phyloP scores from a whole-genome alignment of 1,140 invertebrate genomes.

The Aporrectodea caliginosa region DNA sequence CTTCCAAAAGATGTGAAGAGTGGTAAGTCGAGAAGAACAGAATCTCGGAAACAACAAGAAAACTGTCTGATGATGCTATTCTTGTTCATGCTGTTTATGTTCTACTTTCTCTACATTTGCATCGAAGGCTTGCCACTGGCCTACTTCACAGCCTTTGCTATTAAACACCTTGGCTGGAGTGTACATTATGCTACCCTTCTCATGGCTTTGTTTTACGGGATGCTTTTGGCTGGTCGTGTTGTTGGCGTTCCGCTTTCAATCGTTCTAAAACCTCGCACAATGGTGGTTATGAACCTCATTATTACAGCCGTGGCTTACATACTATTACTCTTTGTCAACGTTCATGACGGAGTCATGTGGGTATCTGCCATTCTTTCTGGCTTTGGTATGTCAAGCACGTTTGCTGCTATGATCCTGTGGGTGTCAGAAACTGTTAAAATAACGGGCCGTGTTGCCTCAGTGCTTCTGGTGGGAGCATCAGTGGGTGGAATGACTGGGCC shows the following conservation, averaged over 20 bases:
- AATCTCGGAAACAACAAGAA: not conserved
- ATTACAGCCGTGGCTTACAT: not conserved
- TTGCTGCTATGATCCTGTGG: slow-evolving; percentile 16
- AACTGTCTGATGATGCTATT: not conserved
- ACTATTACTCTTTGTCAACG: not conserved
- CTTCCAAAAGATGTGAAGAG: not conserved
- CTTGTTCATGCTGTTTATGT: not conserved
- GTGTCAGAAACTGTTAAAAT: slow-evolving; percentile 8
- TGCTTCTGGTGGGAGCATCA: slow-evolving; percentile 9
- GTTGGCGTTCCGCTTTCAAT: not conserved
- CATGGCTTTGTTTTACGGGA: not conserved
- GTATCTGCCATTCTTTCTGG: not conserved
- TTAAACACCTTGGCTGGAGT: slow-evolving; percentile 13
- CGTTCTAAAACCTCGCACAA: not conserved
- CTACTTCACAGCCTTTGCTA: slow-evolving; percentile 2
- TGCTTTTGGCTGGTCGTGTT: slow-evolving; percentile 5
- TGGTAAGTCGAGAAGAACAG: not conserved
- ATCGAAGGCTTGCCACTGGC: slow-evolving; percentile 8
- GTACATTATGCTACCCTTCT: slow-evolving; percentile 5
- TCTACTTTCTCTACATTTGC: slow-evolving; percentile 2
- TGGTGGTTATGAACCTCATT: slow-evolving; percentile 7
- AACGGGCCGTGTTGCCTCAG: not conserved
- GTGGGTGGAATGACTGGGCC: slow-evolving; percentile 4
- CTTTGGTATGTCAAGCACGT: slow-evolving; percentile 15
- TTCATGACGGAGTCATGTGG: not conserved